phyloP scores from a whole-genome alignment of 2,797 vertebrate genomes.

The Phoxinus dragarum region DNA sequence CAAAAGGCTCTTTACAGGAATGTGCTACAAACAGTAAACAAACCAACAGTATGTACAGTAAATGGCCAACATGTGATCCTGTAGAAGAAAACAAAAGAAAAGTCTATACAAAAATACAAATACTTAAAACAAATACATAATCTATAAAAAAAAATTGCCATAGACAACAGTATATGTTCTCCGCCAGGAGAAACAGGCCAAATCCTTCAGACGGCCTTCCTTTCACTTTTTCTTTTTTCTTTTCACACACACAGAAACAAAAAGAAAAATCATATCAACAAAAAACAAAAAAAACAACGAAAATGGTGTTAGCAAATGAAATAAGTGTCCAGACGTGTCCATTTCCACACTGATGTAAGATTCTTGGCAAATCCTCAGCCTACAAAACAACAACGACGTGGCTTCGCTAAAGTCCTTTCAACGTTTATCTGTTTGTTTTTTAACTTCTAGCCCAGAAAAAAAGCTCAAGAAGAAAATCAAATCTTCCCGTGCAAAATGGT shows the following conservation, averaged over 20 bases:
- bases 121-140: constrained; percentile 76
- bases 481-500: constrained; percentile 66
- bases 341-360: constrained; percentile 85
- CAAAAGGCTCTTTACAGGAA: constrained; percentile 98
- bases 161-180: constrained; percentile 89
- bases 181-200: constrained; percentile 84
- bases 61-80: constrained; percentile 83
- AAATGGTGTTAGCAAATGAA: constrained; percentile 87
- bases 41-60: constrained; percentile 88
- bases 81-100: constrained; percentile 70
- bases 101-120: constrained; percentile 71
- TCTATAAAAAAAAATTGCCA: constrained; percentile 89
- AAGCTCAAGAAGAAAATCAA: constrained; percentile 62
- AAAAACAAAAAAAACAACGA: constrained; percentile 71
- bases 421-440: constrained; percentile 69
- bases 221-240: constrained; percentile 61
- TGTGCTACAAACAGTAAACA: constrained; percentile 87
- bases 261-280: constrained; percentile 73
- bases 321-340: constrained; percentile 90
- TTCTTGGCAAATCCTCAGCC: constrained; percentile 65
- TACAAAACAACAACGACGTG: constrained; percentile 72
- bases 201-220: constrained; percentile 78
- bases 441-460: constrained; percentile 72
- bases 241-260: constrained; percentile 11
- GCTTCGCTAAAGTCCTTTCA: constrained; percentile 72